Conservation (phyloP, 2,888 invertebrate species). For the Volucella inanis region DNA sequence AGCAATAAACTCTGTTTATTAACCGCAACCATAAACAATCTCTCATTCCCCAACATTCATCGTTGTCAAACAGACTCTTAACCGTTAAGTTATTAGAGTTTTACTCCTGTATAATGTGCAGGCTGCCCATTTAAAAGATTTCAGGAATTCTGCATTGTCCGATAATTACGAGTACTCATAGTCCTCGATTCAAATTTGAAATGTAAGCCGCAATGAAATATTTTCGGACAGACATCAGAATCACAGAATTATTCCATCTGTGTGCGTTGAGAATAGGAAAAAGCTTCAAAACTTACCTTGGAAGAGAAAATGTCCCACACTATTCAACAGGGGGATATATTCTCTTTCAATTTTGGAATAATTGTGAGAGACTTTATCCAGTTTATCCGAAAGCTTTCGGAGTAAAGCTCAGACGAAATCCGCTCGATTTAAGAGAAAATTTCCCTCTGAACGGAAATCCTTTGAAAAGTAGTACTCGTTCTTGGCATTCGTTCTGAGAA, state of each 20-base stretch:
- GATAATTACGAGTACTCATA: no score
- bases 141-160: no score
- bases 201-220: no score
- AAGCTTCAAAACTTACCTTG: background rate
- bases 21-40: slow-evolving; percentile 33
- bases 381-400: slow-evolving; percentile 42
- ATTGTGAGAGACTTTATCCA: slow-evolving; percentile 19
- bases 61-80: no score
- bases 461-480: slow-evolving; percentile 12
- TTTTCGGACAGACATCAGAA: no score
- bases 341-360: background rate
- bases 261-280: background rate
- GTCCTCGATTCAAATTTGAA: no score
- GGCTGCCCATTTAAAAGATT: no score
- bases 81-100: no score
- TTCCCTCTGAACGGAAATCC: background rate
- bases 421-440: slow-evolving; percentile 24
- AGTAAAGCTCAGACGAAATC: slow-evolving; percentile 4
- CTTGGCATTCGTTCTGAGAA: background rate
- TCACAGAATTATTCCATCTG: no score
- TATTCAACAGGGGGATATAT: background rate
- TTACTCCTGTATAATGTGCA: no score
- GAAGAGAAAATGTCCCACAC: slow-evolving; percentile 40
- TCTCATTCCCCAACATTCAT: background rate
- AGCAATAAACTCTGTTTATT: slow-evolving; percentile 38